These are phyloP conservation scores for Meriones psammophilus DNA, from an alignment of 2,797 vertebrate species.

Conservation along the genomic window DNA sequence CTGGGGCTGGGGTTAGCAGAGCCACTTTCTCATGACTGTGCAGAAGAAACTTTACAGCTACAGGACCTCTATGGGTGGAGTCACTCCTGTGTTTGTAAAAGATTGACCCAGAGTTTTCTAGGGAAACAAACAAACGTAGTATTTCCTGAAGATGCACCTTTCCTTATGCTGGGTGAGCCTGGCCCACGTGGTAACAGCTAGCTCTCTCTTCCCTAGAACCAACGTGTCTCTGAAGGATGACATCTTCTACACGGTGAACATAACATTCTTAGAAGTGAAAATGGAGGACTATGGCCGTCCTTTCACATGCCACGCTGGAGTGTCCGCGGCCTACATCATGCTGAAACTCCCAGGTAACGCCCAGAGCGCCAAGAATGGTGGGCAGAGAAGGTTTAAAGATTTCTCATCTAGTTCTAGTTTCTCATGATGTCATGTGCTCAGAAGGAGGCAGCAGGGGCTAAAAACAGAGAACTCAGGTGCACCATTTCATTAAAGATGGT, in stretches of 20 bases:
- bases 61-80: background rate
- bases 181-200: background rate
- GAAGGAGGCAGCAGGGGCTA: too few species aligned
- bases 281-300: slow-evolving; percentile 87
- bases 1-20: background rate
- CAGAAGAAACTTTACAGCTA: background rate
- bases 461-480: background rate
- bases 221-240: slow-evolving; percentile 47
- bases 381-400: background rate
- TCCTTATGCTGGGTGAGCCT: background rate
- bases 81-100: background rate
- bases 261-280: slow-evolving; percentile 87
- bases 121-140: background rate
- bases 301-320: slow-evolving; percentile 86
- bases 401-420: too few species aligned
- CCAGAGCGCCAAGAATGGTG: accelerated
- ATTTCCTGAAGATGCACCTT: background rate
- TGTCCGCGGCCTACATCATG: slow-evolving; percentile 85
- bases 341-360: slow-evolving; percentile 76
- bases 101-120: background rate
- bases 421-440: too few species aligned
- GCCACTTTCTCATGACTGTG: background rate
- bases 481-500: background rate
- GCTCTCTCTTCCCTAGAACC: slow-evolving; percentile 69
- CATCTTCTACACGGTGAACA: slow-evolving; percentile 79